These are phyloP conservation scores for Stenurella melanura DNA, from an alignment of 2,888 invertebrate species.

Conservation along the genomic window DNA sequence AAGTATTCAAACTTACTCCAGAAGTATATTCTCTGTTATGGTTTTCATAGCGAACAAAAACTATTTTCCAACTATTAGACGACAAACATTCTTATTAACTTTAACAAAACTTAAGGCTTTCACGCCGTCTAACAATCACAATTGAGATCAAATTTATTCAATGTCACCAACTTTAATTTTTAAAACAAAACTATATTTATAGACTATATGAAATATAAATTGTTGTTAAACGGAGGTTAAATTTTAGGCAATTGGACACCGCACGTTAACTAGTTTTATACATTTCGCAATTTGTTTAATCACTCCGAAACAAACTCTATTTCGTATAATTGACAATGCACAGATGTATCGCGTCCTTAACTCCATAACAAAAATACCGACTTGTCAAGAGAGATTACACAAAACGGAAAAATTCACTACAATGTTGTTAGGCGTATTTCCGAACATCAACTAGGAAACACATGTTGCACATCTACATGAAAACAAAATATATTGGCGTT, in stretches of 20 bases:
- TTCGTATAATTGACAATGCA: neutral
- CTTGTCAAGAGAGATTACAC: neutral
- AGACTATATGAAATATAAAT: neutral
- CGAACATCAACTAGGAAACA: conserved; percentile 13
- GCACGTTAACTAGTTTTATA: neutral
- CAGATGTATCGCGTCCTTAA: conserved; percentile 21
- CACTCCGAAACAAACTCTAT: neutral
- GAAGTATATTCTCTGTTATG: conserved; percentile 28
- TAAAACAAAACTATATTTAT: neutral
- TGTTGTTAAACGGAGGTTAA: neutral
- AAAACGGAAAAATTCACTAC: conserved; percentile 1
- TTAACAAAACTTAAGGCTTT: neutral
- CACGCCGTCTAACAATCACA: neutral
- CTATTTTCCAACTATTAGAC: conserved; percentile 5
- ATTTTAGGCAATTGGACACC: neutral
- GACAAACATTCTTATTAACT: neutral
- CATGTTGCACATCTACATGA: conserved; percentile 6
- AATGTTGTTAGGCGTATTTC: neutral
- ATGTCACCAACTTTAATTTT: conserved; percentile 2
- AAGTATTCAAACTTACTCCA: conserved; percentile 25
- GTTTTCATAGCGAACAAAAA: conserved; percentile 24
- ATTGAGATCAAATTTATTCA: neutral
- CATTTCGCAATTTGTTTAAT: conserved; percentile 2
- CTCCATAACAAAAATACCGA: conserved; percentile 3
- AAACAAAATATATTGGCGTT: conserved; percentile 19